A percentile compares a stretch with the other conserved stretches of the same genome.
Conservation (phyloP, 2,797 vertebrate genomes). For the Sorex maritimensis region DNA sequence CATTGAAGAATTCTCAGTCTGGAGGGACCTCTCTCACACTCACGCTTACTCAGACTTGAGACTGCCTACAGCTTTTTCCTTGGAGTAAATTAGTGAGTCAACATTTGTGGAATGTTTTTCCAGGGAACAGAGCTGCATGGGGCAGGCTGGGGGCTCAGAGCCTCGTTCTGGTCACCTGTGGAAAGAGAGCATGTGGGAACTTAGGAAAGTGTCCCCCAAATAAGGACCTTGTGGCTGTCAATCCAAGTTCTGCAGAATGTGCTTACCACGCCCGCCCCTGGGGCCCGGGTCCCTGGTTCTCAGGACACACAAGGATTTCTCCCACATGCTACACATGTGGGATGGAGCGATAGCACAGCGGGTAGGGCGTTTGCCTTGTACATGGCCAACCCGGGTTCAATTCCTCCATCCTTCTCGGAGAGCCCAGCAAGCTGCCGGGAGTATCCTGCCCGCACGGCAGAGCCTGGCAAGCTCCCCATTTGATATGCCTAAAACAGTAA, state of each 20-base stretch:
- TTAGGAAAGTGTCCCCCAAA: constrained; percentile 1
- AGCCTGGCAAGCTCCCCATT: too few relatives aligned
- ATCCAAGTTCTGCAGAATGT: background rate
- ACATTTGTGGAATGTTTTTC: constrained; percentile 18
- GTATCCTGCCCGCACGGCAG: too few relatives aligned
- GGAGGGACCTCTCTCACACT: constrained; percentile 59
- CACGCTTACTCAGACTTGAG: constrained; percentile 21
- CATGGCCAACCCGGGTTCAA: too few relatives aligned
- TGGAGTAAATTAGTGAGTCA: constrained; percentile 72
- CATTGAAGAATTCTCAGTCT: constrained; percentile 66
- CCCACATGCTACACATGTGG: constrained; percentile 64
- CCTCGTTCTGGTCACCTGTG: constrained; percentile 49
- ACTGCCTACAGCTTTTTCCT: constrained; percentile 68
- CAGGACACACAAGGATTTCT: background rate
- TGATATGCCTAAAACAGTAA: too few relatives aligned
- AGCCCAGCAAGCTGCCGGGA: too few relatives aligned
- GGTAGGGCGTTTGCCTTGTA: too few relatives aligned
- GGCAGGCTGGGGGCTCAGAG: background rate
- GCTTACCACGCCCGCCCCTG: background rate
- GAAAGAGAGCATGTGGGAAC: background rate
- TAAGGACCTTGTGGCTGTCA: background rate
- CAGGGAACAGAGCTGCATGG: constrained; percentile 23
- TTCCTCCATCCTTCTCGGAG: too few relatives aligned
- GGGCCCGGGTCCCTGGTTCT: background rate
- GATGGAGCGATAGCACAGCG: too few relatives aligned